Evolutionary conservation across 2,888 invertebrate species (phyloP).

Genomic region (Xylophagus ater): DNA sequence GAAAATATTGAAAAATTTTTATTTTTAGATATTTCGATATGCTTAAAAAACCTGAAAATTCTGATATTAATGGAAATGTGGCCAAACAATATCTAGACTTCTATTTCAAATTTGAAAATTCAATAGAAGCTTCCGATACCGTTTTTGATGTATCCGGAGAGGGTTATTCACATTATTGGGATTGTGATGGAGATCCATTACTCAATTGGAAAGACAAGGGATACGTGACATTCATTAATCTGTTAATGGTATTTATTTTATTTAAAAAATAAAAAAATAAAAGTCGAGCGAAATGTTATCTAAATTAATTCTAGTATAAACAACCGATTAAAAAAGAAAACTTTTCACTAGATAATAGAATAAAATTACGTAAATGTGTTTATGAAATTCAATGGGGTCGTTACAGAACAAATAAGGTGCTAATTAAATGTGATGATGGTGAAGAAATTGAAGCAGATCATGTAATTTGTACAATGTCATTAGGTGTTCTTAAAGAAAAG

Average conservation of each 20-base stretch:
- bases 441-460: slow-evolving; percentile 44
- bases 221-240: slow-evolving; percentile 52
- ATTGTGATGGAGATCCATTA: slow-evolving; percentile 57
- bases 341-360: not conserved
- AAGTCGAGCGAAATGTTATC: no score
- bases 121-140: slow-evolving; percentile 48
- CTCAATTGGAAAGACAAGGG: slow-evolving; percentile 66
- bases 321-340: no score
- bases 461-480: slow-evolving; percentile 48
- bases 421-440: slow-evolving; percentile 35
- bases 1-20: slow-evolving; percentile 1
- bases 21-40: slow-evolving; percentile 20
- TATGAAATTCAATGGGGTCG: not conserved
- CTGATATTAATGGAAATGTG: slow-evolving; percentile 34
- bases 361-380: not conserved
- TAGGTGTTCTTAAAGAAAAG: slow-evolving; percentile 49
- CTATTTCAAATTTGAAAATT: slow-evolving; percentile 42
- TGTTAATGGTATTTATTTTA: slow-evolving; percentile 49
- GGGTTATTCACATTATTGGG: slow-evolving; percentile 51
- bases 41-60: slow-evolving; percentile 24
- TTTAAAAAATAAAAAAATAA: not conserved
- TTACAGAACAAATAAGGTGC: slow-evolving; percentile 21
- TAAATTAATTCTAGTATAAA: no score
- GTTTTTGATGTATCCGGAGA: slow-evolving; percentile 56
- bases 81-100: slow-evolving; percentile 47